Evolutionary conservation across 2,888 invertebrate genomes (phyloP).

Genomic region (Pollenia griseotomentosa): DNA sequence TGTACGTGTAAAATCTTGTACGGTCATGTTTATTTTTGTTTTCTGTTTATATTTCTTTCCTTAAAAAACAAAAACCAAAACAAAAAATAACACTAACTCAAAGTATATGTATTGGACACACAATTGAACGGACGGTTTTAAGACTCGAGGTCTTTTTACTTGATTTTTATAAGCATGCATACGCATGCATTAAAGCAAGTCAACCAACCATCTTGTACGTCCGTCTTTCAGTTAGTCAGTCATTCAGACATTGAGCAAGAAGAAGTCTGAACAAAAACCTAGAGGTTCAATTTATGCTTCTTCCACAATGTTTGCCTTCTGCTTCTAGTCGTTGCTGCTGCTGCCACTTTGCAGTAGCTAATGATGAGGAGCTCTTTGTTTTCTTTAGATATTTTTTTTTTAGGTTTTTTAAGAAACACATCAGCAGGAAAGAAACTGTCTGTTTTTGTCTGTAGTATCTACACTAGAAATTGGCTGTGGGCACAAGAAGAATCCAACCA

Average conservation of each 20-base stretch:
- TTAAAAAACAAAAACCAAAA: constrained; percentile 18
- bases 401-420: constrained; percentile 42
- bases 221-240: constrained; percentile 16
- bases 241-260: constrained; percentile 36
- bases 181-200: constrained; percentile 66
- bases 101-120: neutral
- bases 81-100: neutral
- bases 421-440: constrained; percentile 62
- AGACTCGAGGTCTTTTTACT: constrained; percentile 43
- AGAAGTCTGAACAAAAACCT: constrained; percentile 53
- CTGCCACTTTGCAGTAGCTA: constrained; percentile 67
- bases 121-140: constrained; percentile 3
- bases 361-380: constrained; percentile 65
- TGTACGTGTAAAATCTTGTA: constrained; percentile 74
- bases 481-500: constrained; percentile 33
- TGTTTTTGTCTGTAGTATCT: constrained; percentile 33
- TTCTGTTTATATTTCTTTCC: constrained; percentile 47
- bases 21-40: constrained; percentile 75
- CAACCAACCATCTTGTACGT: constrained; percentile 48
- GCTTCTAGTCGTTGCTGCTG: constrained; percentile 19
- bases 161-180: constrained; percentile 49
- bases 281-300: constrained; percentile 39
- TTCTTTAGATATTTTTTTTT: constrained; percentile 30
- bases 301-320: constrained; percentile 40
- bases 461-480: constrained; percentile 56